Base-by-base conservation (phyloP, 2,113 vertebrate genomes). In the Dasyornis broadbenti region DNA sequence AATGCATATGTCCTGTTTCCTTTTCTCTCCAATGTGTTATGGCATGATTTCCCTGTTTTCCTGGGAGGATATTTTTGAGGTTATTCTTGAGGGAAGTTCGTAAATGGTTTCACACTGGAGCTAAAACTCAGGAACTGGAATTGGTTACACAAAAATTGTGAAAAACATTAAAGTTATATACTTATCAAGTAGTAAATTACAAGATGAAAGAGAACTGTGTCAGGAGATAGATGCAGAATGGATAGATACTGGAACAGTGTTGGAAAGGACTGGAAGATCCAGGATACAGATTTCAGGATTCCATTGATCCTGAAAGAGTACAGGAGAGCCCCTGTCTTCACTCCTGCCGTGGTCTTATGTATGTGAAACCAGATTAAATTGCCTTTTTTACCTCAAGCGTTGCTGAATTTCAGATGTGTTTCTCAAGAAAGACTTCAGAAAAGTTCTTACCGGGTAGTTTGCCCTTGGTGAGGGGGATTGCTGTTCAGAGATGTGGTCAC, bases 341-440 rank as follows among this genome's bases (percentile, higher is more conserved):
- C 1, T 2, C 60, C 47, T 84, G 66, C 42, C 39, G 23, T 2
- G 1, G 22, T 42, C 18, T 71, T 59, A 37, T 0, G 0, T 14
- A 17, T 33, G 39, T 60, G 31, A 83, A 88, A 65, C 40, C 9
- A 35, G 23, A 60, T 78, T 33, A 33, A 49, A 9, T 15, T 70
- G 14, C 8, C 13, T 68, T 60, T 50, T 70, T 70, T 26, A 39
- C 28, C 21, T 49, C 42, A 61, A 66, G 21, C 47, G 11, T 45
- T 54, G 59, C 66, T 23, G 40, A 71, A 56, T 68, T 86, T 50
- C n/a, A 77, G 30, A 27, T 61, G 33, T 3, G 11, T 57, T 59
- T 68, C 15, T 59, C 20, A 64, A 44, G 20, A 18, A 47, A 68
- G 33, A 35, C 33, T 81, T 19, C 64, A 76, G 45, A 49, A 57